Evolutionary conservation across 2,888 invertebrate species (phyloP), one percentile per base, ranked within the genome.

Genomic region (Rapana venosa): DNA sequence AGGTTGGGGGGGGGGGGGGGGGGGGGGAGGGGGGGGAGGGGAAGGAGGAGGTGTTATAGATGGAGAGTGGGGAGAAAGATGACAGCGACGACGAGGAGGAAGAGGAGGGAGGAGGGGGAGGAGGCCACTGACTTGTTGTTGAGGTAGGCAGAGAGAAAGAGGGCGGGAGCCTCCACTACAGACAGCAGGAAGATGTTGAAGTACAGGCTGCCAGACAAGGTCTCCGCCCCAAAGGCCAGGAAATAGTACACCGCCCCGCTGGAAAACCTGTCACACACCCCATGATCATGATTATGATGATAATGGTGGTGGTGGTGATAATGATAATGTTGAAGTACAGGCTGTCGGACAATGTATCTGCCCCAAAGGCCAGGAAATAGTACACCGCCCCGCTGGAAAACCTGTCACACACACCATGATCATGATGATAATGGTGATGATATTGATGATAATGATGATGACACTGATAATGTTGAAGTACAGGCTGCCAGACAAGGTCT

Each of bases 321-420:
- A 47, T 47, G 47, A 47, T n/a, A n/a, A n/a, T n/a, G n/a, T n/a
- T n/a, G 87, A 87, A 26, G 87, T 87, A 87, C 66, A 87, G 87
- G n/a, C 74, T 87, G 15, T 74, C 87, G 0, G 87, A 87, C 74
- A 87, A 17, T 13, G 74, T 87, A 47, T 87, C 87, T 17, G 87
- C 87, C n/a, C 87, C 87, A 74, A 87, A 87, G 6, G 87, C 87
- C 74, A 87, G 74, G 47, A 87, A 87, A n/a, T 87, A 87, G 32
- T 47, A 87, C n/a, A 87, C 87, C 0, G 74, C 74, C n/a, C 87
- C 87, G 15, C 87, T 87, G 47, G 87, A 87, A n/a, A 87, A 87
- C 87, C 87, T 87, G 87, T n/a, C 2, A 66, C 47, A 4, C 47
- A 47, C 47, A 47, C 47, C 47, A 47, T 47, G 8, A 8, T 47